phyloP scores from a whole-genome alignment of 1,140 invertebrate genomes.

The Phenacoccus solenopsis region DNA sequence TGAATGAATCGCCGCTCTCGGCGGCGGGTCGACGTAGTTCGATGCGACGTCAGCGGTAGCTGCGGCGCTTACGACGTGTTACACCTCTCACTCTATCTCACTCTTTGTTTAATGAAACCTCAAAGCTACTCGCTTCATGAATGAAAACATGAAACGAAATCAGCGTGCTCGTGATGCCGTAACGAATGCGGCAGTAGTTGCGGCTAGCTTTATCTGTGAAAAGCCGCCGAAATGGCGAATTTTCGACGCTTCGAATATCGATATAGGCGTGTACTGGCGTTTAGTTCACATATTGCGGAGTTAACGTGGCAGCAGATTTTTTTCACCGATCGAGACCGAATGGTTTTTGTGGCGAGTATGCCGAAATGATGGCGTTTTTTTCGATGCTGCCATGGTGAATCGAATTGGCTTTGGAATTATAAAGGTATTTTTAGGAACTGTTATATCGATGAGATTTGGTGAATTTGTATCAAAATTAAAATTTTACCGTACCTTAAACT shows the following conservation, averaged over 20 bases:
- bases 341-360: too few relatives aligned
- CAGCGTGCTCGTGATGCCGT: slow-evolving; percentile 1
- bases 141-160: slow-evolving; percentile 10
- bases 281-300: background rate
- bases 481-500: too few relatives aligned
- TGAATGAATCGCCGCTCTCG: background rate
- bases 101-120: background rate
- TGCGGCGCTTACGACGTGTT: background rate
- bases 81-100: background rate
- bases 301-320: too few relatives aligned
- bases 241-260: background rate
- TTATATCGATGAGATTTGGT: too few relatives aligned
- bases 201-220: background rate
- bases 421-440: too few relatives aligned
- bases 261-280: background rate
- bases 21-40: background rate
- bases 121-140: background rate
- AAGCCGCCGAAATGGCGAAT: background rate
- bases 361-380: background rate
- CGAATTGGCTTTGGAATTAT: too few relatives aligned
- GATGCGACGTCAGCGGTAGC: background rate
- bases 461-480: too few relatives aligned
- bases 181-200: slow-evolving; percentile 4
- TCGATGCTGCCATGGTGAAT: too few relatives aligned
- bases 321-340: too few relatives aligned